These are phyloP conservation scores for Percopsis transmontana DNA, from an alignment of 2,113 vertebrate genomes.

Conservation along the genomic window DNA sequence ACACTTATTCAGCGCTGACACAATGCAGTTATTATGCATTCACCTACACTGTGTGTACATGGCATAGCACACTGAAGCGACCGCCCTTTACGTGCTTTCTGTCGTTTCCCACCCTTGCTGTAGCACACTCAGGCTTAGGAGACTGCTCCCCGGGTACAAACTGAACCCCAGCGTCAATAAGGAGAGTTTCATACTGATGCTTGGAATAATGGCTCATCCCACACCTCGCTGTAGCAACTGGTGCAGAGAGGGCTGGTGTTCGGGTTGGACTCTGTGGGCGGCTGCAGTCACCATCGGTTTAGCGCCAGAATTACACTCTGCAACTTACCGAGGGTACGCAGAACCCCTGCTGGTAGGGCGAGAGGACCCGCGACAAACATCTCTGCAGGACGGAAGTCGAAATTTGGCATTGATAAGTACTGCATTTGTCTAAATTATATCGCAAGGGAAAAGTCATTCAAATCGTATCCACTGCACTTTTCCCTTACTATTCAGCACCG, in stretches of 20 bases:
- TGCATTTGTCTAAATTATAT: constrained; percentile 43
- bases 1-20: too few species aligned
- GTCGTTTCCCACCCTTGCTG: constrained; percentile 2
- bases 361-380: constrained; percentile 57
- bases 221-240: constrained; percentile 4
- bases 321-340: constrained; percentile 57
- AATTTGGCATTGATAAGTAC: constrained; percentile 41
- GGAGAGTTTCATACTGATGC: constrained; percentile 10
- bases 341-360: constrained; percentile 48
- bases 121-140: constrained; percentile 19
- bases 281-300: constrained; percentile 40
- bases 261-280: constrained; percentile 34
- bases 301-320: constrained; percentile 21
- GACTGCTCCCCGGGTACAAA: constrained; percentile 19
- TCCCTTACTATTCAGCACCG: constrained; percentile 31
- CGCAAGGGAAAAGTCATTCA: constrained; percentile 27
- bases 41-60: not conserved
- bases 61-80: not conserved
- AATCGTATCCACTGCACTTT: constrained; percentile 42
- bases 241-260: constrained; percentile 22
- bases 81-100: not conserved
- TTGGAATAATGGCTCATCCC: constrained; percentile 1
- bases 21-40: not conserved
- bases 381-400: constrained; percentile 62
- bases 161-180: constrained; percentile 18